phyloP scores from a whole-genome alignment of 1,140 invertebrate genomes.

The Hypsibius dujardini region DNA sequence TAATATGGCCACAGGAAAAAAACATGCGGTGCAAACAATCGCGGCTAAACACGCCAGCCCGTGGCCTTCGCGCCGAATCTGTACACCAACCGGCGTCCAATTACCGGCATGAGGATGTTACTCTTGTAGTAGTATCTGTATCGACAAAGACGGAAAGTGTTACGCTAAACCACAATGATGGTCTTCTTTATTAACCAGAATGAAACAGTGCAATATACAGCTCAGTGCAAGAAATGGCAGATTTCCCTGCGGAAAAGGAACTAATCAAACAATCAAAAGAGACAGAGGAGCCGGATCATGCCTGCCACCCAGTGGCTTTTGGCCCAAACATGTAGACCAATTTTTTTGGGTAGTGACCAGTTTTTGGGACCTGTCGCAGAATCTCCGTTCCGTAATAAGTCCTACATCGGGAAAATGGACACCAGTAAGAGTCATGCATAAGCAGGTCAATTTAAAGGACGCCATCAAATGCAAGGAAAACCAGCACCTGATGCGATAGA shows the following conservation, averaged over 20 bases:
- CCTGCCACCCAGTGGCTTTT: constrained; percentile 25
- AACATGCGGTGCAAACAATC: too few species aligned
- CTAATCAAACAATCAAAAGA: constrained; percentile 22
- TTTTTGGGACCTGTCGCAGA: constrained; percentile 37
- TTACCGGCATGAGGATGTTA: constrained; percentile 56
- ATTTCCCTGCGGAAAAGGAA: constrained; percentile 24
- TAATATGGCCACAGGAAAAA: too few species aligned
- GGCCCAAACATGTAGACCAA: constrained; percentile 39
- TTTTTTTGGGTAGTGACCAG: constrained; percentile 38
- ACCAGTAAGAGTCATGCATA: constrained; percentile 8
- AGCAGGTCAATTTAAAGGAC: too few species aligned
- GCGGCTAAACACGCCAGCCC: constrained; percentile 37
- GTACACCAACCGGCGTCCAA: constrained; percentile 61
- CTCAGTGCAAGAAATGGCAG: too few species aligned
- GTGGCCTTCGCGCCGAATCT: constrained; percentile 63
- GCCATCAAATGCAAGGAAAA: too few species aligned
- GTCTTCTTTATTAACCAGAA: too few species aligned
- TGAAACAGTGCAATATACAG: too few species aligned
- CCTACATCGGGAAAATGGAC: constrained; percentile 31
- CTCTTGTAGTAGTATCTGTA: constrained; percentile 65
- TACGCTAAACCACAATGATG: too few species aligned
- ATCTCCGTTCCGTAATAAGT: constrained; percentile 38
- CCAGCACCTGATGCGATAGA: too few species aligned
- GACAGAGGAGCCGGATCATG: neutral
- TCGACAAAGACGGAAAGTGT: constrained; percentile 24